Evolutionary conservation across 2,797 vertebrate species (phyloP).

Genomic region (Enteromius argenteus): DNA sequence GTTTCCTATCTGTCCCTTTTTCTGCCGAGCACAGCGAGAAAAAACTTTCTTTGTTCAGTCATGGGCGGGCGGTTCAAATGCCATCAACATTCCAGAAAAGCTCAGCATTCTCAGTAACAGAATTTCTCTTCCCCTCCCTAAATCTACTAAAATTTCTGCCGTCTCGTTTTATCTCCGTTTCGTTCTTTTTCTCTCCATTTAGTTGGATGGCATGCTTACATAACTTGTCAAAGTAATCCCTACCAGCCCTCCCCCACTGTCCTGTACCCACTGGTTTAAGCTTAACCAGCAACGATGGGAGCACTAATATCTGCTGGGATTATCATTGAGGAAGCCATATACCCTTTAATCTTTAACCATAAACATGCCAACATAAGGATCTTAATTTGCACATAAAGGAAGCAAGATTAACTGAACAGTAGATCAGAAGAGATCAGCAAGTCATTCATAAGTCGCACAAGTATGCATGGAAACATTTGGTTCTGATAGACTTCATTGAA

Average conservation of each 20-base stretch:
- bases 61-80: slow-evolving; percentile 66
- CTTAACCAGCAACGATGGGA: slow-evolving; percentile 34
- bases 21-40: slow-evolving; percentile 15
- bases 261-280: slow-evolving; percentile 55
- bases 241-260: slow-evolving; percentile 43
- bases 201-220: slow-evolving; percentile 76
- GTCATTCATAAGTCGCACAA: slow-evolving; percentile 46
- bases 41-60: slow-evolving; percentile 46
- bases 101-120: slow-evolving; percentile 70
- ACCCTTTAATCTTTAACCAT: slow-evolving; percentile 64
- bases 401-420: slow-evolving; percentile 27
- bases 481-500: slow-evolving; percentile 44
- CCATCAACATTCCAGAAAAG: slow-evolving; percentile 73
- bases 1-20: slow-evolving; percentile 31
- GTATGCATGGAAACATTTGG: slow-evolving; percentile 46
- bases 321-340: slow-evolving; percentile 63
- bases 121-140: slow-evolving; percentile 36
- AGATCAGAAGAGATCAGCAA: slow-evolving; percentile 33
- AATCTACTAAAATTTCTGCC: background rate
- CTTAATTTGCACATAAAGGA: slow-evolving; percentile 17
- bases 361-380: slow-evolving; percentile 23
- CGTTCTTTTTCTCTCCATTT: slow-evolving; percentile 46
- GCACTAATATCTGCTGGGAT: slow-evolving; percentile 66
- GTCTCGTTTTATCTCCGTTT: slow-evolving; percentile 20
- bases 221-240: slow-evolving; percentile 78